These are phyloP conservation scores for Ischnura elegans DNA, from an alignment of 2,888 invertebrate genomes.

Conservation along the genomic window DNA sequence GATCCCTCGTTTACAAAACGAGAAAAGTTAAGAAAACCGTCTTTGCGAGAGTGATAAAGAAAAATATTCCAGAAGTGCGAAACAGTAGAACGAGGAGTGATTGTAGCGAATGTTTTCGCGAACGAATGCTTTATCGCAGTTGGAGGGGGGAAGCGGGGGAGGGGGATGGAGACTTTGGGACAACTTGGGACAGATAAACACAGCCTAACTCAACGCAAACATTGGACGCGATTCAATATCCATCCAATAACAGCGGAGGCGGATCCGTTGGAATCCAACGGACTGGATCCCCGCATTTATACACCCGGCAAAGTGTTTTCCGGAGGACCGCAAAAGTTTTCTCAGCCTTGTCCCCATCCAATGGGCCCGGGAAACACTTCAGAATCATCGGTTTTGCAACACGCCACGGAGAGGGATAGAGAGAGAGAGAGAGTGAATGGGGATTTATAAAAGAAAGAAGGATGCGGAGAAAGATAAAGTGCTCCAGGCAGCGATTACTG, in stretches of 20 bases:
- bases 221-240: constrained; percentile 28
- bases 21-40: too few relatives aligned
- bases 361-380: neutral
- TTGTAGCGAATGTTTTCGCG: too few relatives aligned
- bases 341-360: neutral
- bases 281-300: neutral
- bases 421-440: neutral
- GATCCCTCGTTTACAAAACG: too few relatives aligned
- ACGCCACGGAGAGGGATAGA: neutral
- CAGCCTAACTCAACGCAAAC: constrained; percentile 20
- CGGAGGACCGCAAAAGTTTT: neutral
- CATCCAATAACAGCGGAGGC: neutral
- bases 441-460: neutral
- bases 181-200: constrained; percentile 33
- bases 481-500: neutral
- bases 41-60: neutral
- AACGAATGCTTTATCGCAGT: neutral
- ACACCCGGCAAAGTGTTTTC: neutral
- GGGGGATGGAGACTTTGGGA: neutral
- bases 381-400: neutral
- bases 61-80: neutral
- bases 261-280: neutral
- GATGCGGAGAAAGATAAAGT: neutral
- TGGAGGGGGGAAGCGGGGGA: neutral
- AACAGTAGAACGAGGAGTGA: neutral